phyloP scores from a whole-genome alignment of 2,888 invertebrate genomes.

The Eurytoma californica region DNA sequence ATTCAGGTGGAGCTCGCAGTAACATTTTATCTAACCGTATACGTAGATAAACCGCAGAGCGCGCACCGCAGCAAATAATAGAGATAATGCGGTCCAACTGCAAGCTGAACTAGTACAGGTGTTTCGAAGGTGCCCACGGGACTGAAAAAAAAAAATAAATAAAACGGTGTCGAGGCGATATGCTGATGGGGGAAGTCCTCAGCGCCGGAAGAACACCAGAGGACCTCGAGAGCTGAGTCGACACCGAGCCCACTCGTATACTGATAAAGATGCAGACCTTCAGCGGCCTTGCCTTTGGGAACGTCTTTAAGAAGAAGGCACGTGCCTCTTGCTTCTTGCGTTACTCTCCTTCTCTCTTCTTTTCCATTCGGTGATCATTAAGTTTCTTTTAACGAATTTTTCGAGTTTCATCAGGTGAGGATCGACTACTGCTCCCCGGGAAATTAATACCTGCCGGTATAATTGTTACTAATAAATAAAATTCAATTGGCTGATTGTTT shows the following conservation, averaged over 20 bases:
- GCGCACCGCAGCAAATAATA: too few relatives aligned
- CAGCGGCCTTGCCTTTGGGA: constrained; percentile 69
- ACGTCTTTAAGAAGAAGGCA: constrained; percentile 72
- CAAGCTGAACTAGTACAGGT: not conserved
- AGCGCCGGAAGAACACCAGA: constrained; percentile 11
- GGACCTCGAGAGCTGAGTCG: not conserved
- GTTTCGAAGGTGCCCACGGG: not conserved
- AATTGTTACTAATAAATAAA: too few relatives aligned
- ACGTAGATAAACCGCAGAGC: too few relatives aligned
- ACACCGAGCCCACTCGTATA: constrained; percentile 33
- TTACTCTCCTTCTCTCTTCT: not conserved
- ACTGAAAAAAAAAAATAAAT: not conserved
- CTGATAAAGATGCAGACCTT: constrained; percentile 69
- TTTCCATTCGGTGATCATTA: too few relatives aligned
- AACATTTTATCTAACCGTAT: too few relatives aligned
- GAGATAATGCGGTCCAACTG: too few relatives aligned
- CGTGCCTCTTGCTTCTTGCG: constrained; percentile 55
- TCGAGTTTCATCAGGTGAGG: not conserved
- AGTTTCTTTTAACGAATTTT: too few relatives aligned
- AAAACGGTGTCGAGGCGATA: constrained; percentile 34
- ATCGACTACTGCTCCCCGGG: too few relatives aligned
- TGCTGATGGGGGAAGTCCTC: constrained; percentile 18
- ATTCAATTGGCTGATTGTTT: too few relatives aligned
- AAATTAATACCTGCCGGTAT: too few relatives aligned
- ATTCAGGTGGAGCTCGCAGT: too few relatives aligned